These are phyloP conservation scores for Xenopus tropicalis DNA, from an alignment of 2,113 vertebrate genomes.

Conservation along the genomic window DNA sequence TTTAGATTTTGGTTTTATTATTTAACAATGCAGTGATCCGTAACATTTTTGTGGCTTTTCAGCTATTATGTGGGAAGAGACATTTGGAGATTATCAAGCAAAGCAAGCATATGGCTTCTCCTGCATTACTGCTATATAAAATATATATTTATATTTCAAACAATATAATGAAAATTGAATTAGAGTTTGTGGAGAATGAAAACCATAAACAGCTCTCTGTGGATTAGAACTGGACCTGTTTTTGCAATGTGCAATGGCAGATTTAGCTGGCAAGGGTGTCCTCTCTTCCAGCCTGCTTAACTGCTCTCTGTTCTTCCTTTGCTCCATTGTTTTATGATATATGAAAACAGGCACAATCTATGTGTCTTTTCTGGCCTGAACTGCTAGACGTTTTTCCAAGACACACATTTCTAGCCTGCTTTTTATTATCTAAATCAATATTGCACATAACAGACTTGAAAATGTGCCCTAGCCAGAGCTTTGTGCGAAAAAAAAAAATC, in stretches of 20 bases:
- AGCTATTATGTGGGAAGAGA: too few relatives aligned
- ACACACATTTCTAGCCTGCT: conserved; percentile 32
- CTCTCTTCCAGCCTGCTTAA: conserved; percentile 26
- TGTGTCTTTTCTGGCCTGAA: conserved; percentile 26
- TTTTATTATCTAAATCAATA: conserved; percentile 40
- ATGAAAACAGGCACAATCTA: conserved; percentile 35
- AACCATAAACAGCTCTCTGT: conserved; percentile 18
- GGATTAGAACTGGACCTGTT: conserved; percentile 9
- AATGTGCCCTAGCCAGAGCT: conserved; percentile 29
- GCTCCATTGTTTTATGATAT: conserved; percentile 39
- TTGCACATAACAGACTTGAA: conserved; percentile 33
- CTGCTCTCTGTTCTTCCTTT: conserved; percentile 17
- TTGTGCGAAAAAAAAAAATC: conserved; percentile 5
- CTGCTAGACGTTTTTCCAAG: conserved; percentile 9
- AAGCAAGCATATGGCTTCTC: too few relatives aligned
- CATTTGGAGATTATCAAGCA: too few relatives aligned
- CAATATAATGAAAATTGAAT: conserved; percentile 32
- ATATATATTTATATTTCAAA: conserved; percentile 9
- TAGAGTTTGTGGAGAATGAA: conserved; percentile 21
- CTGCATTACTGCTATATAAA: too few relatives aligned
- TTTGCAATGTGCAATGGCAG: not conserved
- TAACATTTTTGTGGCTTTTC: too few relatives aligned
- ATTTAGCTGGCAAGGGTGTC: not conserved
- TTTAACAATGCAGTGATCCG: too few relatives aligned
- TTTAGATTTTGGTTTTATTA: too few relatives aligned